Evolutionary conservation across 2,797 vertebrate genomes (phyloP).

Genomic region (Sciurus carolinensis): DNA sequence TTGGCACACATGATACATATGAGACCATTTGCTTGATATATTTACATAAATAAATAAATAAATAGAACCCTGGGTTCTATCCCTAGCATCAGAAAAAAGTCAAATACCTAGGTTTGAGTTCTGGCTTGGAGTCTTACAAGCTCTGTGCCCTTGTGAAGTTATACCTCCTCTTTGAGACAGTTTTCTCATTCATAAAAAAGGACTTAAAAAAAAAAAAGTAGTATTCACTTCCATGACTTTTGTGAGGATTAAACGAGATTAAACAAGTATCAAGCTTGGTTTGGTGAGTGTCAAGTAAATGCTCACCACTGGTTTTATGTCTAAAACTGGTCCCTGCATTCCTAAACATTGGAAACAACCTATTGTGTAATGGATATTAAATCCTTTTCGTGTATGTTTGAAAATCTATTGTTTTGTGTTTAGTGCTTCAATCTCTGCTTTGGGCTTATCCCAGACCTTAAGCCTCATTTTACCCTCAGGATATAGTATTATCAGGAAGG

Average conservation of each 20-base stretch:
- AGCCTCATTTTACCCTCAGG: slow-evolving; percentile 20
- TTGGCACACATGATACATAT: background rate
- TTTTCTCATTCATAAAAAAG: slow-evolving; percentile 49
- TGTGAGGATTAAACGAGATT: slow-evolving; percentile 49
- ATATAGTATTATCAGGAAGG: background rate
- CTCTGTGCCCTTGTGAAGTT: background rate
- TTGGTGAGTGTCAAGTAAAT: background rate
- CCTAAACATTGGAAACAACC: background rate
- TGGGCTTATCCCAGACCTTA: background rate
- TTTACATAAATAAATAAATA: too few species aligned
- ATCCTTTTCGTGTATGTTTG: background rate
- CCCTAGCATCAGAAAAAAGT: background rate
- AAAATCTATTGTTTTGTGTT: slow-evolving; percentile 41
- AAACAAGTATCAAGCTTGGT: background rate
- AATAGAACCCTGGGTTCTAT: background rate
- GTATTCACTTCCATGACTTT: background rate
- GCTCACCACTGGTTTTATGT: background rate
- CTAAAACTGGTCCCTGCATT: background rate
- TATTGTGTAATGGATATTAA: background rate
- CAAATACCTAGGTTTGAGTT: background rate
- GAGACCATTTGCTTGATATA: too few species aligned
- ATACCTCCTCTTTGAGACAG: background rate
- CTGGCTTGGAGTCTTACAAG: background rate
- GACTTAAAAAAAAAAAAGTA: background rate
- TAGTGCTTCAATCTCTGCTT: background rate